Evolutionary conservation across 2,113 vertebrate species (phyloP), one percentile per base, ranked within the genome.

Genomic region (Dendropsophus ebraccatus): DNA sequence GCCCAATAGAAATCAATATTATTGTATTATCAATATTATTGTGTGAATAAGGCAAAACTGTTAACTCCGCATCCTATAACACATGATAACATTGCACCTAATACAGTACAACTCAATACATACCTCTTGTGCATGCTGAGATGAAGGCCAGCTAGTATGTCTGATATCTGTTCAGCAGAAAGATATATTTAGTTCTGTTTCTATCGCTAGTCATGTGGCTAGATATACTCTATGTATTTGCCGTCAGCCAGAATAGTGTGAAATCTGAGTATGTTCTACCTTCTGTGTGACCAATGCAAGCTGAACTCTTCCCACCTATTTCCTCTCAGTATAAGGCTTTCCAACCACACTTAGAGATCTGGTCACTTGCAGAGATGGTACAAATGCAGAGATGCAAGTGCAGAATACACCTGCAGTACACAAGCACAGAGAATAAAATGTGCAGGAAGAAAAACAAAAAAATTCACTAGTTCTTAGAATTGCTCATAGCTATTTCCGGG

Each of bases 41-140:
- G 45, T 47, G 45, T 4, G 45, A 47, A 47, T 47, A 47, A 4
- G 5, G 5, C 45, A n/a, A n/a, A n/a, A n/a, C n/a, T n/a, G 8
- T 49, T 49, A 49, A 49, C 47, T 49, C 4, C 16, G 50, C 19
- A 19, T 17, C 54, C 1, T 8, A 23, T 56, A 23, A 56, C 5
- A 56, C 16, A 23, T 23, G 5, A 6, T 56, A 23, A 4, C 4
- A 23, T 56, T 3, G 54, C 50, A 30, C 1, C 32, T 41, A 8
- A 8, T 12, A 45, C 10, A 35, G n/a, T 50, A 8, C 69, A 17
- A 52, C 62, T 49, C 6, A 30, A 49, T 47, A 52, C 60, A 52
- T 69, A 82, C 80, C 60, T 82, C 25, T 12, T 67, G 62, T 30
- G 25, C 79, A 81, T 67, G 79, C 60, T 30, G 54, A 58, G 30